phyloP scores from a whole-genome alignment of 2,888 invertebrate species.

The Eupithecia inturbata region DNA sequence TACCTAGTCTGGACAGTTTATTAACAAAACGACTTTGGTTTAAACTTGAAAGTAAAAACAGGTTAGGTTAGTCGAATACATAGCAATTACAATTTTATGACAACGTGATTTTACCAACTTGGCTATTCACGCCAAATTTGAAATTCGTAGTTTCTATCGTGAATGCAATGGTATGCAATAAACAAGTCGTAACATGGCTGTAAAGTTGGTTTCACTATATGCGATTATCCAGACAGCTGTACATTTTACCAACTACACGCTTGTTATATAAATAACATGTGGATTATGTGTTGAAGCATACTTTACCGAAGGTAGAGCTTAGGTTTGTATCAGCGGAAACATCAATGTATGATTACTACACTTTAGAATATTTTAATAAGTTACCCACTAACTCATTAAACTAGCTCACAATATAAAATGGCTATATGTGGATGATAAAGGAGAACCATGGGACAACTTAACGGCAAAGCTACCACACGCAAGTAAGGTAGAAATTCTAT shows the following conservation, averaged over 20 bases:
- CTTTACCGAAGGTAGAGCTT: background rate
- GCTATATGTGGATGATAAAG: background rate
- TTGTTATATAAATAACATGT: background rate
- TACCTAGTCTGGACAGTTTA: conserved; percentile 41
- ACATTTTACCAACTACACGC: background rate
- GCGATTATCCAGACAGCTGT: conserved; percentile 8
- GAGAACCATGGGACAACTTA: background rate
- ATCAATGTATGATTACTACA: background rate
- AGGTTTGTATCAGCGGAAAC: background rate
- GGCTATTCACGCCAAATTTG: conserved; percentile 55
- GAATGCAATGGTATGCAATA: conserved; percentile 45
- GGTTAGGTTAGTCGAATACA: conserved; percentile 52
- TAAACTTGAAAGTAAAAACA: conserved; percentile 69
- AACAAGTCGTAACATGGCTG: conserved; percentile 42
- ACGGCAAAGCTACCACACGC: too few species aligned
- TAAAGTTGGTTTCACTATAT: conserved; percentile 33
- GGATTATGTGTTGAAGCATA: background rate
- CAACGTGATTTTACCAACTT: conserved; percentile 57
- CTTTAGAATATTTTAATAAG: background rate
- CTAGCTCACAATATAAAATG: background rate
- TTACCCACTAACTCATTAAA: background rate
- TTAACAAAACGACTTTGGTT: conserved; percentile 61
- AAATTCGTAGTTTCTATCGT: conserved; percentile 56
- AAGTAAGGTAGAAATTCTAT: conserved; percentile 9
- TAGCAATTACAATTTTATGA: conserved; percentile 65